Conservation (phyloP, 1,140 invertebrate genomes). For the Hylaeus anthracinus region DNA sequence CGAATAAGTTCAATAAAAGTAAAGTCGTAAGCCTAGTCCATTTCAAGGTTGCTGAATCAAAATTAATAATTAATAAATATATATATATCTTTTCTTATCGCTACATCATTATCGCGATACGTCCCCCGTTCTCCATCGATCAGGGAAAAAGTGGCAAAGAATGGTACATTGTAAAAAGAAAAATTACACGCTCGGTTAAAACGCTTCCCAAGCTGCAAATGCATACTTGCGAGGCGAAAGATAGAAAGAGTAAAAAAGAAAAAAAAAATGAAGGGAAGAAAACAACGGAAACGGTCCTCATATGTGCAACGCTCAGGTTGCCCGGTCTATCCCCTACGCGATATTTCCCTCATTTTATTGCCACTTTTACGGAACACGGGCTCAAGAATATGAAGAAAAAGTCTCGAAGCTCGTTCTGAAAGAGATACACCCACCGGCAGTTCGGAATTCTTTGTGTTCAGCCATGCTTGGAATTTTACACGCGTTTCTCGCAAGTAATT, state of each 20-base stretch:
- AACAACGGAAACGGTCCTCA: not conserved
- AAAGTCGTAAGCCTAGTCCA: too few species aligned
- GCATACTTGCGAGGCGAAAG: not conserved
- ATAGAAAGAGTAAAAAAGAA: not conserved
- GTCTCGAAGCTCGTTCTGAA: not conserved
- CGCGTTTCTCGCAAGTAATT: not conserved
- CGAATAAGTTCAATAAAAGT: too few species aligned
- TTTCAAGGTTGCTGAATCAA: too few species aligned
- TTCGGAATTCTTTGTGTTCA: not conserved
- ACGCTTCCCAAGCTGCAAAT: not conserved
- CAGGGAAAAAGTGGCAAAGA: too few species aligned
- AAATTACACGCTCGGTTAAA: not conserved
- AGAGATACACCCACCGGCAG: not conserved
- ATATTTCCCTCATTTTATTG: conserved; percentile 40
- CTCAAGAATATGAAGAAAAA: conserved; percentile 17
- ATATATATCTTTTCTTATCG: too few species aligned
- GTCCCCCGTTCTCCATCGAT: too few species aligned
- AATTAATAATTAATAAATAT: too few species aligned
- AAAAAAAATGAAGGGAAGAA: not conserved
- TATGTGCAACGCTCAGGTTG: conserved; percentile 18
- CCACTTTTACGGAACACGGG: conserved; percentile 22
- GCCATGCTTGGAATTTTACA: not conserved
- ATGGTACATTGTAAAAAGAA: not conserved
- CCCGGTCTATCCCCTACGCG: not conserved
- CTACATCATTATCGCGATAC: too few species aligned